Base-by-base conservation (phyloP, 2,888 invertebrate genomes). In the Aradus depressus region DNA sequence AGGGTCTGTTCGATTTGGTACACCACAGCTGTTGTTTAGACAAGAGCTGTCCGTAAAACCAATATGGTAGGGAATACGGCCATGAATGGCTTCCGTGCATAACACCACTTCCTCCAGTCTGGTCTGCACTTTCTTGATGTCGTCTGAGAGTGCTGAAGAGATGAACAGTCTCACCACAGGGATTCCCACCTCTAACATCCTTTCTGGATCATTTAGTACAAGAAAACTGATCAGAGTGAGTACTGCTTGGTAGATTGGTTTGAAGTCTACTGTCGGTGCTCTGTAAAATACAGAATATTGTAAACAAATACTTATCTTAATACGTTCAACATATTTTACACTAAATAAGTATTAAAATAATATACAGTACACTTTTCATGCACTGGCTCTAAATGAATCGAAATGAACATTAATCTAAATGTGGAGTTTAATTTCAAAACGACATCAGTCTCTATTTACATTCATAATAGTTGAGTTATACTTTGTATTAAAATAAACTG, bases 31-130 rank as follows among this genome's bases (percentile, higher is more conserved):
- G 34, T 38, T 14, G 14, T 38, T 47, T 5, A 22, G n/a, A n/a
- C n/a, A n/a, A n/a, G n/a, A n/a, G n/a, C n/a, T 16, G 6, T 26
- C 22, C 3, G 12, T 3, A 39, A 22, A 10, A 18, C 31, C 26
- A 14, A 25, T 12, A 8, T 50, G 18, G 5, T 5, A 28, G 18
- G 37, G 18, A 6, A 38, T 4, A n/a, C 23, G 22, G 14, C 53
- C 53, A 38, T 50, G 16, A 3, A 53, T 14, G 12, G 19, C 19
- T 34, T 48, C 48, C 18, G 44, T 44, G n/a, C 18, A 18, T n/a
- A 38, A 12, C 18, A 43, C 49, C 4, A 53, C 23, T 22, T 44
- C 22, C 31, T 49, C 44, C 16, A 53, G 31, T 10, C 28, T 21
- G 12, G 31, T 25, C 28, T 43, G 41, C 28, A 41, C 42, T 1